phyloP scores from a whole-genome alignment of 2,888 invertebrate genomes.

The Spisula solida region DNA sequence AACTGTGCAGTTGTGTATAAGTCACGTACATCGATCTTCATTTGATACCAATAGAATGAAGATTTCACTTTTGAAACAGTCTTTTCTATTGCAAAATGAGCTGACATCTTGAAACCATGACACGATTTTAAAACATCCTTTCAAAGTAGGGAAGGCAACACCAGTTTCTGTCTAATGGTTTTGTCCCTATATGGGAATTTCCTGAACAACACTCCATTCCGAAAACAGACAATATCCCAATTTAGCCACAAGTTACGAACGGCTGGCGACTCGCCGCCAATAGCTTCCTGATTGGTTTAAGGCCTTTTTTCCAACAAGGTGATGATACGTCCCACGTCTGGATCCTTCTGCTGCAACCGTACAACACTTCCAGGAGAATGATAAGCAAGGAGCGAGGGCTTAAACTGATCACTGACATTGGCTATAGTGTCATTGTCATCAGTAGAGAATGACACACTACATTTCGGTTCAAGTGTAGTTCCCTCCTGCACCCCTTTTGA shows the following conservation, averaged over 20 bases:
- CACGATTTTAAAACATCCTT: too few relatives aligned
- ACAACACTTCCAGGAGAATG: slow-evolving; percentile 15
- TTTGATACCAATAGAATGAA: too few relatives aligned
- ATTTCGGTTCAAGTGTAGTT: too few relatives aligned
- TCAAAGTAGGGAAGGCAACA: too few relatives aligned
- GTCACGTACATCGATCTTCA: too few relatives aligned
- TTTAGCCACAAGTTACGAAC: slow-evolving; percentile 28
- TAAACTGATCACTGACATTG: not conserved
- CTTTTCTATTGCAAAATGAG: too few relatives aligned
- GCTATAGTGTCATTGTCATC: not conserved
- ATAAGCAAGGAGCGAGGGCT: slow-evolving; percentile 35
- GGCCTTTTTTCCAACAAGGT: not conserved
- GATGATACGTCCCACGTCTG: slow-evolving; percentile 30
- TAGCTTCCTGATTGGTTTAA: slow-evolving; percentile 33
- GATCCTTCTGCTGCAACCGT: slow-evolving; percentile 37
- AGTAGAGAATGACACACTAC: not conserved
- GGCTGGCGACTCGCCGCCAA: slow-evolving; percentile 22
- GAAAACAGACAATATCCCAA: slow-evolving; percentile 7
- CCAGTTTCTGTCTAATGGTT: too few relatives aligned
- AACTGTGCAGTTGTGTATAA: too few relatives aligned
- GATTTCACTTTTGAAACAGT: too few relatives aligned
- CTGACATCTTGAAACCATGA: too few relatives aligned
- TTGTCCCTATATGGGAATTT: too few relatives aligned
- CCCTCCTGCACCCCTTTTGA: slow-evolving; percentile 16
- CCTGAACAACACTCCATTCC: slow-evolving; percentile 18